A percentile compares a stretch with the other conserved stretches of the same genome.
phyloP scores from a whole-genome alignment of 2,113 vertebrate species.

The Nothobranchius furzeri region DNA sequence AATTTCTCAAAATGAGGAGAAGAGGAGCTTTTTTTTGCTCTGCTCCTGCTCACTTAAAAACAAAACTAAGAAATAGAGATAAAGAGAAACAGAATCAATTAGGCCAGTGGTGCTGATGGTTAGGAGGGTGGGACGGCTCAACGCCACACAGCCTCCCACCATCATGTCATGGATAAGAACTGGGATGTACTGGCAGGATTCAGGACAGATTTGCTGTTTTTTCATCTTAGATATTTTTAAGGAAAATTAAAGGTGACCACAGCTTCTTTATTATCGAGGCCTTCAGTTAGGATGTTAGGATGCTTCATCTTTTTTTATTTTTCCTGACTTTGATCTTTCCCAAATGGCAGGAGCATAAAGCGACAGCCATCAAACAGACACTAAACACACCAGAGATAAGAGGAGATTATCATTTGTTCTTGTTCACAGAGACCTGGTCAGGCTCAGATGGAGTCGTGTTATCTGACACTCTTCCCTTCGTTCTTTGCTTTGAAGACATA shows the following conservation, averaged over 20 bases:
- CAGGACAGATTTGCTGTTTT: no score
- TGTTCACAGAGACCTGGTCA: constrained; percentile 41
- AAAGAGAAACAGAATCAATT: constrained; percentile 80
- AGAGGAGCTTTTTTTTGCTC: constrained; percentile 66
- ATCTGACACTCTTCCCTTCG: neutral
- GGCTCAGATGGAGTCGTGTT: constrained; percentile 40
- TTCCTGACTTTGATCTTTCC: constrained; percentile 25
- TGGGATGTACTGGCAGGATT: constrained; percentile 1
- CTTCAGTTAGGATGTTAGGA: neutral
- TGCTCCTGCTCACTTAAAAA: constrained; percentile 74
- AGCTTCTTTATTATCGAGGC: no score
- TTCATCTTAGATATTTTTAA: no score
- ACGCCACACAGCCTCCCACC: constrained; percentile 50
- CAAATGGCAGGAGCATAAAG: constrained; percentile 29
- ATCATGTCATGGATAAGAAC: constrained; percentile 23
- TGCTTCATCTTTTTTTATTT: neutral
- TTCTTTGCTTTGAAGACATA: no score
- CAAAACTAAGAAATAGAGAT: constrained; percentile 79
- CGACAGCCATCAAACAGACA: constrained; percentile 59
- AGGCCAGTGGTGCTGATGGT: constrained; percentile 60
- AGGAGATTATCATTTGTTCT: constrained; percentile 64
- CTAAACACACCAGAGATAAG: constrained; percentile 69
- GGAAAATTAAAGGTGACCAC: neutral
- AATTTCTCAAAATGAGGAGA: constrained; percentile 93
- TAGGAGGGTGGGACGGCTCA: constrained; percentile 54